phyloP scores from a whole-genome alignment of 2,113 vertebrate species.

The Meriones unguiculatus region DNA sequence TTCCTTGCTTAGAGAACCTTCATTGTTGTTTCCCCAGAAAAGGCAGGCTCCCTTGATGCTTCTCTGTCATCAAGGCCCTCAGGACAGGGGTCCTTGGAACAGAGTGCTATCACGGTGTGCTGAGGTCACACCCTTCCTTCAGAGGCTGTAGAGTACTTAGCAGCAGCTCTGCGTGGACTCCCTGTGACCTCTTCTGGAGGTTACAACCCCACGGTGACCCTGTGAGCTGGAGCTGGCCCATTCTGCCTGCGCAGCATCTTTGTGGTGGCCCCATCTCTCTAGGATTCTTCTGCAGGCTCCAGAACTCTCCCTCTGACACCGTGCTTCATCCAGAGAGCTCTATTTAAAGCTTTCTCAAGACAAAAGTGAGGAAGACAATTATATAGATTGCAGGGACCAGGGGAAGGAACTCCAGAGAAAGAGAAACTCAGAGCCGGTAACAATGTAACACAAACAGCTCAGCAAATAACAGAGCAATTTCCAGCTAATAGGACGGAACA shows the following conservation, averaged over 20 bases:
- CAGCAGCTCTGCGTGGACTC: rapidly evolving
- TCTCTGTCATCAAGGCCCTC: background rate
- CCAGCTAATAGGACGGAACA: constrained; percentile 83
- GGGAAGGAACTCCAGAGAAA: constrained; percentile 48
- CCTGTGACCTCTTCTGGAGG: rapidly evolving
- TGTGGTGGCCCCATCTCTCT: background rate
- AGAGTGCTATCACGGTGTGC: rapidly evolving
- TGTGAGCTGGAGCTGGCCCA: background rate
- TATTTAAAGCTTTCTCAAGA: constrained; percentile 71
- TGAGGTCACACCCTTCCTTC: rapidly evolving
- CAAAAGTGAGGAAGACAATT: constrained; percentile 78
- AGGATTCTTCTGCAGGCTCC: background rate
- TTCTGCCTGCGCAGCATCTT: background rate
- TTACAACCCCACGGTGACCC: background rate
- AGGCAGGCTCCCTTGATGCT: no score
- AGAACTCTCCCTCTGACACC: constrained; percentile 29
- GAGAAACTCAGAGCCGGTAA: constrained; percentile 74
- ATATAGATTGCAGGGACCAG: constrained; percentile 65
- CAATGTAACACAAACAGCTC: constrained; percentile 79
- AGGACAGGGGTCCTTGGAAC: background rate
- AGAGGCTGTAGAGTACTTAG: background rate
- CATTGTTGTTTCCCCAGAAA: background rate
- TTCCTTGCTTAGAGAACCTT: background rate
- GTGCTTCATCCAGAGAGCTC: constrained; percentile 52
- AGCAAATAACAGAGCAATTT: constrained; percentile 84